A percentile compares a stretch with the other conserved stretches of the same genome.
phyloP scores from a whole-genome alignment of 2,113 vertebrate genomes.

The Rhadina sibilatrix region DNA sequence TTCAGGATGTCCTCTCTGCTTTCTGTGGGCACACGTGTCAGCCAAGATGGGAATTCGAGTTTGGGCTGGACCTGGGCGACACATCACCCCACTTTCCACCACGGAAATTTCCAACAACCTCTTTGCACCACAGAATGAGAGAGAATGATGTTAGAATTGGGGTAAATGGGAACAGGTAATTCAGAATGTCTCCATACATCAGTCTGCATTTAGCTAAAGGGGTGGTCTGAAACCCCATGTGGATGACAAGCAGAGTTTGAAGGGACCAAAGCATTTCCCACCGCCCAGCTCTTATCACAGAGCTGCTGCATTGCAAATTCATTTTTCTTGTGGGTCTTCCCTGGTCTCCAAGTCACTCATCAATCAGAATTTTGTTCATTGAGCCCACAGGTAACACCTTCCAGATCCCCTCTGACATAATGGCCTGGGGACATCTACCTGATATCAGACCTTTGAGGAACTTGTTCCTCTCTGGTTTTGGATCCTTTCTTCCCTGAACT shows the following conservation, averaged over 20 bases:
- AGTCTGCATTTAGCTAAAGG: background rate
- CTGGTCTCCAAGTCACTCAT: background rate
- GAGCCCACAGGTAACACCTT: background rate
- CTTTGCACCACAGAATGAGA: background rate
- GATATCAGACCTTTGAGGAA: background rate
- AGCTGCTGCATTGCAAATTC: background rate
- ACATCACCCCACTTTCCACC: background rate
- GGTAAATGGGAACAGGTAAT: background rate
- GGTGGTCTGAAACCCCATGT: fast-evolving
- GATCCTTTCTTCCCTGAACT: background rate
- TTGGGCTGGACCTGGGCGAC: background rate
- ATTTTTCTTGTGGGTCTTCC: background rate
- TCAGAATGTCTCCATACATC: background rate
- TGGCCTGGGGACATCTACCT: background rate
- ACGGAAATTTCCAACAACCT: background rate
- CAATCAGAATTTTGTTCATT: background rate
- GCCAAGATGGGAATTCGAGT: too few species aligned
- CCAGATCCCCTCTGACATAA: background rate
- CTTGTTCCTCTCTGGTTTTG: fast-evolving
- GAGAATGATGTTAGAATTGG: fast-evolving
- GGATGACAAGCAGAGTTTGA: background rate
- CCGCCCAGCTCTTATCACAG: fast-evolving
- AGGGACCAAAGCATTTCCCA: background rate
- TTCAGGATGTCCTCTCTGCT: background rate
- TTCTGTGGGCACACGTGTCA: background rate